These are phyloP conservation scores for Sebastes trivittatus DNA, from an alignment of 2,797 vertebrate species.

Conservation along the genomic window DNA sequence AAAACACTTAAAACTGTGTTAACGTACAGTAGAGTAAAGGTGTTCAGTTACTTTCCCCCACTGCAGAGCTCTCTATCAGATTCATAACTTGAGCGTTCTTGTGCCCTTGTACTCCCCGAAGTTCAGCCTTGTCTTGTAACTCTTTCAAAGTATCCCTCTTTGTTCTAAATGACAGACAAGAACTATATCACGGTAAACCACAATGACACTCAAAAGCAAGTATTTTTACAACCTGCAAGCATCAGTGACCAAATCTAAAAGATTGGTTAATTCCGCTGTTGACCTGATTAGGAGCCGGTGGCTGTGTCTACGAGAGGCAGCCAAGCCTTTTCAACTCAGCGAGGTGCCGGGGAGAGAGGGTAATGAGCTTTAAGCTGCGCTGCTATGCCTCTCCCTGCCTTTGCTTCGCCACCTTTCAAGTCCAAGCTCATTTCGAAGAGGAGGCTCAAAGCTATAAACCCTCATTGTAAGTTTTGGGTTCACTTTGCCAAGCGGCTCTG, in stretches of 20 bases:
- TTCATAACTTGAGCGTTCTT: conserved; percentile 8
- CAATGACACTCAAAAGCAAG: conserved; percentile 85
- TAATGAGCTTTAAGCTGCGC: conserved; percentile 88
- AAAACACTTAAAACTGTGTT: background rate
- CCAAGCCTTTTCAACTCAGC: conserved; percentile 84
- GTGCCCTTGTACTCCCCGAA: conserved; percentile 23
- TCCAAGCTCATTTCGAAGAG: conserved; percentile 72
- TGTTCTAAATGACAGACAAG: conserved; percentile 81
- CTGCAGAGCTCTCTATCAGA: background rate
- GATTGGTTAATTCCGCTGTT: conserved; percentile 84
- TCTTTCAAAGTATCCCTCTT: conserved; percentile 69
- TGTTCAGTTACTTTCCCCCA: background rate
- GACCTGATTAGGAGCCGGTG: conserved; percentile 85
- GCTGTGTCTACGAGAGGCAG: conserved; percentile 83
- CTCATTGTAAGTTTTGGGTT: conserved; percentile 45
- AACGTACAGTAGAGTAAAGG: background rate
- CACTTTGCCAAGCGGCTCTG: conserved; percentile 57
- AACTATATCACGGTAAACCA: conserved; percentile 80
- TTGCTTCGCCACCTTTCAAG: conserved; percentile 74
- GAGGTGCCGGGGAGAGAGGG: conserved; percentile 82
- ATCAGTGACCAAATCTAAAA: conserved; percentile 87
- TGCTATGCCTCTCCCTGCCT: conserved; percentile 74
- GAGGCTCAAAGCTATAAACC: conserved; percentile 56
- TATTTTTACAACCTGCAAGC: conserved; percentile 86
- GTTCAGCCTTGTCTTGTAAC: conserved; percentile 40